Evolutionary conservation across 2,113 vertebrate species (phyloP).

Genomic region (Trogon surrucura): DNA sequence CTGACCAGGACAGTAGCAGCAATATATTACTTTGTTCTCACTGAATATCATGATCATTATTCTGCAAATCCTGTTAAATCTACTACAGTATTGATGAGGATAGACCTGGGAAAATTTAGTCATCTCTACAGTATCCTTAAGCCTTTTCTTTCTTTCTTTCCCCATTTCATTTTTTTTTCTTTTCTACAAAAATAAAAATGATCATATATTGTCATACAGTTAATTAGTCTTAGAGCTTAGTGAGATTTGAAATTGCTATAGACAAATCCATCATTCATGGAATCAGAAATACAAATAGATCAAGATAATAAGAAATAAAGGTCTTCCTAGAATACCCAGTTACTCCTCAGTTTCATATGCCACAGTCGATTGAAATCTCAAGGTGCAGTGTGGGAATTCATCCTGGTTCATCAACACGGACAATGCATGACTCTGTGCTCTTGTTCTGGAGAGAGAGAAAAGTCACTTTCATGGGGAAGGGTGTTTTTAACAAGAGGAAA

Average conservation of each 20-base stretch:
- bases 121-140: not conserved
- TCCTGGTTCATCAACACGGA: not conserved
- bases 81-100: not conserved
- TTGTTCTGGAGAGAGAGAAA: not conserved
- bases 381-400: not conserved
- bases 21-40: not conserved
- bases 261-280: not conserved
- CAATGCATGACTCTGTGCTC: not conserved
- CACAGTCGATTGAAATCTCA: rapidly evolving
- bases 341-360: not conserved
- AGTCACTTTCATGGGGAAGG: too few species aligned
- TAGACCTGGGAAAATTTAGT: not conserved
- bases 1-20: not conserved
- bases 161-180: rapidly evolving
- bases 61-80: not conserved
- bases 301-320: not conserved
- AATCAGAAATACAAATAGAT: not conserved
- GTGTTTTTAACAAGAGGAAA: too few species aligned
- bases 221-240: not conserved
- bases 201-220: not conserved
- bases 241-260: not conserved
- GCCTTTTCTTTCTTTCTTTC: not conserved
- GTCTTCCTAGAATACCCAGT: not conserved
- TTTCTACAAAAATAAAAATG: not conserved
- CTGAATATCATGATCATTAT: not conserved